Conservation (phyloP, 2,888 invertebrate genomes). For the Apeira syringaria region DNA sequence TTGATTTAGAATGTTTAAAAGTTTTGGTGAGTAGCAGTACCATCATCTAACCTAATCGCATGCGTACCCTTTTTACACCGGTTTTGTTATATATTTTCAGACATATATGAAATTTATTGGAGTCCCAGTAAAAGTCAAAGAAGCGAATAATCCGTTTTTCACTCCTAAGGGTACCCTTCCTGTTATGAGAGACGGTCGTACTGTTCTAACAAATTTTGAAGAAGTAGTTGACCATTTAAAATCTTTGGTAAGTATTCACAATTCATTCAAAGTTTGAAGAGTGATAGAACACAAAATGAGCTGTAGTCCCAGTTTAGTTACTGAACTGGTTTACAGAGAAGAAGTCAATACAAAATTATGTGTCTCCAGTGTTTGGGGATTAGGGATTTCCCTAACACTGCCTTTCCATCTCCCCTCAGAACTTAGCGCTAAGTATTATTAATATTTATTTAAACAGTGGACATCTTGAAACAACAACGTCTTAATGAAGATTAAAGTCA, state of each 20-base stretch:
- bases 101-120: slow-evolving; percentile 90
- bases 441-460: no score
- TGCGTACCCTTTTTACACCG: slow-evolving; percentile 41
- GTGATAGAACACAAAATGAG: no score
- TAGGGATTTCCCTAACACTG: no score
- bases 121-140: slow-evolving; percentile 88
- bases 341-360: no score
- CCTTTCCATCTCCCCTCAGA: no score
- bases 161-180: slow-evolving; percentile 90
- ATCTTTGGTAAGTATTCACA: slow-evolving; percentile 81
- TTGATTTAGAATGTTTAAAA: slow-evolving; percentile 92
- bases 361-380: no score
- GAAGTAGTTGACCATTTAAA: slow-evolving; percentile 88
- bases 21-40: slow-evolving; percentile 85
- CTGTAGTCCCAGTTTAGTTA: no score
- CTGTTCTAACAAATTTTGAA: slow-evolving; percentile 85
- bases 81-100: slow-evolving; percentile 52
- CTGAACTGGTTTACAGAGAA: no score
- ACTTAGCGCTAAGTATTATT: no score
- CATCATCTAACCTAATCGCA: slow-evolving; percentile 39
- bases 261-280: no score
- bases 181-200: slow-evolving; percentile 85
- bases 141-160: slow-evolving; percentile 87
- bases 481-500: no score
- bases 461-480: no score